Base-by-base conservation (phyloP, 2,888 invertebrate species). In the Athripsodes cinereus region DNA sequence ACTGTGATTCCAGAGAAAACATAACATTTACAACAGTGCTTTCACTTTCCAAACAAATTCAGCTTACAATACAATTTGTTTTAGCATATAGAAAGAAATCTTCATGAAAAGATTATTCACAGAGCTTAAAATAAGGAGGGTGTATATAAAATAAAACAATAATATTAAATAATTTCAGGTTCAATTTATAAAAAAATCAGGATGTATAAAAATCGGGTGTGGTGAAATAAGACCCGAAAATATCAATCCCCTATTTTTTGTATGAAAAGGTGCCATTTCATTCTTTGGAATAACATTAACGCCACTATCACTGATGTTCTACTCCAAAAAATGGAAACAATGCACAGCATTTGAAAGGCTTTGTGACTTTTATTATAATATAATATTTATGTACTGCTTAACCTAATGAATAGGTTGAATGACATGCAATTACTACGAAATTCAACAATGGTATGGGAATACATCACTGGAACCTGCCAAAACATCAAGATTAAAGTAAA, bases 141-240 rank as follows among this genome's bases (percentile, higher is more conserved):
- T 6, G 26, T 26, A 47, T 16, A 47, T 20, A 20, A 47, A 47
- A 47, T 47, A 20, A 47, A 47, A 47, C 47, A 47, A 21, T 8
- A 10, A 19, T 47, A 6, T 20, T 47, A 21, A 20, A 47, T 47
- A 47, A 47, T 47, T 47, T 47, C 47, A 20, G 21, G 47, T 47
- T 47, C 19, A 47, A 47, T 47, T 47, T 47, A 47, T 47, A 47
- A 47, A 47, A 44, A 47, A 47, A 47, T 20, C 19, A 47, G 19
- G 19, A 47, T 47, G 47, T 47, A 21, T 47, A 47, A 47, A 47
- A 47, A 47, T 47, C 47, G 47, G 47, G 47, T 40, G 13, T 40
- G 40, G 40, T 40, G 40, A 47, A 47, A 20, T 20, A 47, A 20
- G 47, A 19, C 47, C 47, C 47, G 47, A 47, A 13, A 20, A 47